Conservation (phyloP, 23 tunicate species). For the Styela plicata region DNA sequence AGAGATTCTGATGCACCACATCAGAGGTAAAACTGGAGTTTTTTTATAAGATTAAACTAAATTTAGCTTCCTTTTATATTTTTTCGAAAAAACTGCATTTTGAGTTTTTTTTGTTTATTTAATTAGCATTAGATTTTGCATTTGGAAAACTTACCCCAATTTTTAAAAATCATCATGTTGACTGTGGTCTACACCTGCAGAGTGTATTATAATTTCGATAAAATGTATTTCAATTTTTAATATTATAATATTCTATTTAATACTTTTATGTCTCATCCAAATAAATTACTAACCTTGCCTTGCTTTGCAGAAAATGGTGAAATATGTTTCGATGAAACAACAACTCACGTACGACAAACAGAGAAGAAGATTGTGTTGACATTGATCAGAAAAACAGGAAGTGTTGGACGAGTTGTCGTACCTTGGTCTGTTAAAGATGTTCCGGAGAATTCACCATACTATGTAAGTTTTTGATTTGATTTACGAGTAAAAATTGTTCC, state of each 20-base stretch:
- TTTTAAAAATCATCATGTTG: no score
- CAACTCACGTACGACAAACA: slow-evolving; percentile 57
- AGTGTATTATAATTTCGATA: not conserved
- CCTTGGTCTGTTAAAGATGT: slow-evolving; percentile 71
- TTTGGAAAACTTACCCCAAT: no score
- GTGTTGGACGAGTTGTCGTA: slow-evolving; percentile 77
- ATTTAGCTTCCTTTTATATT: no score
- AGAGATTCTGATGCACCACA: slow-evolving; percentile 58
- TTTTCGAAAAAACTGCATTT: no score
- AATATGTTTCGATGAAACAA: slow-evolving; percentile 47
- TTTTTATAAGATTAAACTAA: no score
- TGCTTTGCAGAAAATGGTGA: slow-evolving; percentile 65
- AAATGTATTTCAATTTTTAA: not conserved
- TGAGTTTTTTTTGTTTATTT: no score
- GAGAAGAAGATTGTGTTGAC: slow-evolving; percentile 40
- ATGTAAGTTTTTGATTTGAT: no score
- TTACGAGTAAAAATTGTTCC: no score
- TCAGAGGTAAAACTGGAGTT: slow-evolving; percentile 52
- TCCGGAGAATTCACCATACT: slow-evolving; percentile 41
- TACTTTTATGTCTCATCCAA: not conserved
- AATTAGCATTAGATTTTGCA: no score
- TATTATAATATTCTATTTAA: no score
- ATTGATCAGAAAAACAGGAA: slow-evolving; percentile 59
- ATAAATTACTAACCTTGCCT: not conserved
- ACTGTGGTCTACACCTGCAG: no score